Evolutionary conservation across 2,888 invertebrate species (phyloP).

Genomic region (Phorcus lineatus): DNA sequence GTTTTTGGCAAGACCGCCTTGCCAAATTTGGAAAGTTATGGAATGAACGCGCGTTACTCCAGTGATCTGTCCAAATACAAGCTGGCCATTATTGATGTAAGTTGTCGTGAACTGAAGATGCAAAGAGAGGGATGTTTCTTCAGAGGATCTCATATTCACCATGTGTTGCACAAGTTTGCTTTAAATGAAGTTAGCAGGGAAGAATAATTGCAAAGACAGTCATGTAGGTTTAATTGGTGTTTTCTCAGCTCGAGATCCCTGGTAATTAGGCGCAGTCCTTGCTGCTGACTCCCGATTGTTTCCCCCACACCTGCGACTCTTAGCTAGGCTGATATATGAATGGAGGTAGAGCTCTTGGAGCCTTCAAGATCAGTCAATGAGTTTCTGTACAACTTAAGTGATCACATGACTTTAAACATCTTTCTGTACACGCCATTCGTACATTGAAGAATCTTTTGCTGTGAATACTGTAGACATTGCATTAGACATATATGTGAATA

Average conservation of each 20-base stretch:
- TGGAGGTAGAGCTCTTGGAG: too few relatives aligned
- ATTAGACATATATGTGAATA: too few relatives aligned
- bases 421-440: too few relatives aligned
- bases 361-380: too few relatives aligned
- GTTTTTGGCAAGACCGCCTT: too few relatives aligned
- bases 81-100: neutral
- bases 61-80: neutral
- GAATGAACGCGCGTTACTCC: too few relatives aligned
- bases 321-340: too few relatives aligned
- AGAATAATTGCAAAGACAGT: neutral
- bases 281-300: neutral
- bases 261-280: neutral
- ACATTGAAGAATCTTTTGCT: too few relatives aligned
- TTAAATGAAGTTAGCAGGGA: neutral
- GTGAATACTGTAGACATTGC: too few relatives aligned
- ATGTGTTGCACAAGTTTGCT: constrained; percentile 2
- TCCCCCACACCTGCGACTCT: neutral
- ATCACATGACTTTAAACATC: too few relatives aligned
- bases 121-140: neutral
- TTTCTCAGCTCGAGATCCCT: neutral
- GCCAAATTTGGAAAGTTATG: too few relatives aligned
- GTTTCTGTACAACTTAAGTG: too few relatives aligned
- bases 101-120: neutral
- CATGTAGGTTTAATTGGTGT: constrained; percentile 4
- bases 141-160: neutral